Evolutionary conservation across 2,888 invertebrate genomes (phyloP).

Genomic region (Labia minor): DNA sequence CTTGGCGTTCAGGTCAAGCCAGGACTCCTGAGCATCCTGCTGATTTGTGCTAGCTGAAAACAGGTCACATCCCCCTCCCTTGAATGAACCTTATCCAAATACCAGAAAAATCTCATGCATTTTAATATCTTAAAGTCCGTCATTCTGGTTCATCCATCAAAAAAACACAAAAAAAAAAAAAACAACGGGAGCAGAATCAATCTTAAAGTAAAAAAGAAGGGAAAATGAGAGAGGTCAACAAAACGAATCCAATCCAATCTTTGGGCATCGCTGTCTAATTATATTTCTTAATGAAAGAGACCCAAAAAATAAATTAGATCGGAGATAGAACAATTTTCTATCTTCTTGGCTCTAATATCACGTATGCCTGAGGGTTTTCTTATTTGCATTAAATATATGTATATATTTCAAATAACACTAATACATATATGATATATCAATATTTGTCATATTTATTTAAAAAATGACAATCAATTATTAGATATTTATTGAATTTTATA

Average conservation of each 20-base stretch:
- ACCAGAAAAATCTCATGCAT: slow-evolving; percentile 5
- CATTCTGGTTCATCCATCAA: background rate
- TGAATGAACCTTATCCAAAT: background rate
- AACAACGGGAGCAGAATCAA: background rate
- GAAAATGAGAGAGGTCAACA: no score
- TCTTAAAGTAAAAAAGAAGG: background rate
- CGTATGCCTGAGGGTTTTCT: no score
- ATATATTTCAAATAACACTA: no score
- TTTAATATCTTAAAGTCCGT: background rate
- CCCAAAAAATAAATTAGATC: background rate
- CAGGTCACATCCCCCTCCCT: background rate
- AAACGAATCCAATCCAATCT: no score
- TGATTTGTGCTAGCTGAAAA: background rate
- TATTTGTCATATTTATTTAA: no score
- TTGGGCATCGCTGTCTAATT: background rate
- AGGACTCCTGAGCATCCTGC: background rate
- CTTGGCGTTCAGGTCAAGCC: background rate
- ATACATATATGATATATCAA: no score
- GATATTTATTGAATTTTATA: no score
- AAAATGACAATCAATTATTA: no score
- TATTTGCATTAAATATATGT: no score
- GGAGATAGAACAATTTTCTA: background rate
- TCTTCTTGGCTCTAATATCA: background rate
- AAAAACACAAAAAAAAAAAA: no score
- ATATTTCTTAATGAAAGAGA: background rate